Evolutionary conservation across 2,113 vertebrate species (phyloP), one percentile per base, ranked within the genome.

Genomic region (Spheniscus mendiculus): DNA sequence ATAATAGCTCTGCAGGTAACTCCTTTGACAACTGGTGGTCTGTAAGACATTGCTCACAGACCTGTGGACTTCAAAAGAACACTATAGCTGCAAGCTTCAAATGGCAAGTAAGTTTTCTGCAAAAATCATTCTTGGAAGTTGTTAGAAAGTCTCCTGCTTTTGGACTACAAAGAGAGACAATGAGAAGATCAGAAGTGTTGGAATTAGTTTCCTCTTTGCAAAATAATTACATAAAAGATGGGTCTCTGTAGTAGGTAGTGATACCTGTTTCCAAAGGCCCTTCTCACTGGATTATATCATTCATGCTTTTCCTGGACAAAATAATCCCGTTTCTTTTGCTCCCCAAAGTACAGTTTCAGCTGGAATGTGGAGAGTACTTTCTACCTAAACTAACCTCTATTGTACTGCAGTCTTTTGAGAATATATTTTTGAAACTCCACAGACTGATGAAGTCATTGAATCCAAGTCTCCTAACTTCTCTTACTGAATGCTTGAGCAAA

Each of bases 31-130:
- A 55, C 55, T 84, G 61, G 66, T 93, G 91, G 61, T 91, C 81
- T 87, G 30, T 80, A 91, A 95, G 58, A 83, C 0, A 0, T 53
- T 95, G 69, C 73, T 93, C 38, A 66, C 42, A 80, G 81, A 83
- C n/a, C 29, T 58, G 15, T 36, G 62, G 62, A n/a, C 84, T 95
- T 97, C 87, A 93, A 89, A 97, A 94, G 83, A 93, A 63, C 26
- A 30, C 27, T 61, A 15, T 44, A 93, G 11, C 55, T 70, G 36
- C 36, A 83, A 70, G 36, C 50, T 89, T 95, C 78, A 93, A 91
- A 93, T 4, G 12, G 20, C 49, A 85, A 83, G 61, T 56, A 79
- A 71, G 11, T 85, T 82, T 90, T 76, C 56, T 76, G 52, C 36
- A 84, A 76, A 94, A 96, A 76, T 53, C 0, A 27, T 69, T 92